Percentiles rank a stretch among this genome's conserved stretches.
Conservation (phyloP, 2,797 vertebrate species). For the Thalassophryne amazonica region DNA sequence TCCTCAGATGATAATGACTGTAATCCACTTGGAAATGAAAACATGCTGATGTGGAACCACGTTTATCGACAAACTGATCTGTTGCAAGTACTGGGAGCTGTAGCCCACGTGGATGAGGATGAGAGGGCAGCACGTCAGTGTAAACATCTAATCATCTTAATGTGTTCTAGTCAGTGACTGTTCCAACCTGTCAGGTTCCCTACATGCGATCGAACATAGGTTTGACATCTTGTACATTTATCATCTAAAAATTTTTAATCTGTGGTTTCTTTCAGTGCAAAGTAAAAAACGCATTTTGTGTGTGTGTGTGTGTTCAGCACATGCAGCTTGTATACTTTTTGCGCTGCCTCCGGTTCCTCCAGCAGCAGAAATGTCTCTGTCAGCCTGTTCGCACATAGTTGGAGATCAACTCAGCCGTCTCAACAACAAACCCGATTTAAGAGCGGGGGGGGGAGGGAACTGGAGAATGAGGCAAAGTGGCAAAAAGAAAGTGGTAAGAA, state of each 20-base stretch:
- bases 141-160: too few relatives aligned
- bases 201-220: not conserved
- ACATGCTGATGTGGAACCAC: too few relatives aligned
- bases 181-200: not conserved
- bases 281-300: conserved; percentile 8
- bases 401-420: conserved; percentile 60
- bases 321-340: conserved; percentile 32
- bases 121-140: too few relatives aligned
- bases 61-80: too few relatives aligned
- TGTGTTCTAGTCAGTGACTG: conserved; percentile 3
- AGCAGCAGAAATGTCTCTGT: conserved; percentile 44
- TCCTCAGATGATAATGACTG: too few relatives aligned
- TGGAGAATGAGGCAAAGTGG: conserved; percentile 3
- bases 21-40: too few relatives aligned
- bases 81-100: too few relatives aligned
- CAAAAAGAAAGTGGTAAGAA: conserved; percentile 2
- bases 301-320: not conserved
- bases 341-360: conserved; percentile 42
- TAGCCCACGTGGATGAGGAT: too few relatives aligned
- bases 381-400: conserved; percentile 47
- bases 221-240: conserved; percentile 6
- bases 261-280: conserved; percentile 17
- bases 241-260: conserved; percentile 9
- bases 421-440: conserved; percentile 67
- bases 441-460: conserved; percentile 37